Conservation (phyloP, 2,797 vertebrate species). For the Gambusia yucatana region DNA sequence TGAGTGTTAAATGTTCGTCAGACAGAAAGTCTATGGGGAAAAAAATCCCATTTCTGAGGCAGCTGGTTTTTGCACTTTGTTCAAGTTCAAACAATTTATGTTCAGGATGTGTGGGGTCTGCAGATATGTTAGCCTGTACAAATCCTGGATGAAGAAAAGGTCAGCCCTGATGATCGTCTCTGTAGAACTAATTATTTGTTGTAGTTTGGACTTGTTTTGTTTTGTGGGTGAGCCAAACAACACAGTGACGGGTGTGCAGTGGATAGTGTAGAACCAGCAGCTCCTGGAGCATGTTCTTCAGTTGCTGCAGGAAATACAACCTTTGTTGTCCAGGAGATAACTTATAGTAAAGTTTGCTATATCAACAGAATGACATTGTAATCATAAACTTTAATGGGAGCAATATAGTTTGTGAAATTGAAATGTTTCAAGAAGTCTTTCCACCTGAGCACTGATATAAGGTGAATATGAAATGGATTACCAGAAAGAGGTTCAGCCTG, state of each 20-base stretch:
- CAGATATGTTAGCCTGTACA: too few species aligned
- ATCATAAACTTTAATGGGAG: neutral
- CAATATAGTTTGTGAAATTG: constrained; percentile 2
- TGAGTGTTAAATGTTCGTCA: neutral
- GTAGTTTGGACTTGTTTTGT: neutral
- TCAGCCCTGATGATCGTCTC: too few species aligned
- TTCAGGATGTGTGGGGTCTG: neutral
- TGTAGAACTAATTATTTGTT: neutral
- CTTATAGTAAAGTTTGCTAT: neutral
- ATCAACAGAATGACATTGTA: neutral
- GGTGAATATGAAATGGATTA: constrained; percentile 1
- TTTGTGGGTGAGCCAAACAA: neutral
- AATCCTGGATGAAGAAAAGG: too few species aligned
- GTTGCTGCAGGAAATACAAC: neutral
- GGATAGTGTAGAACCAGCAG: neutral
- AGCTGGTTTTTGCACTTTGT: neutral
- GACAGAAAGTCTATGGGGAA: neutral
- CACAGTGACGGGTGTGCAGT: neutral
- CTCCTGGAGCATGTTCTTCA: neutral
- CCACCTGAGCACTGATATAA: constrained; percentile 7
- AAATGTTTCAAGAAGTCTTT: constrained; percentile 4
- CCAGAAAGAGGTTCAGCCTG: constrained; percentile 11
- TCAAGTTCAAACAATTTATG: neutral
- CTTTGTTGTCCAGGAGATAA: neutral
- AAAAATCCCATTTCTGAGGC: neutral